Evolutionary conservation across 2,797 vertebrate species (phyloP), one percentile per base, ranked within the genome.

Genomic region (Rhynchonycteris naso): DNA sequence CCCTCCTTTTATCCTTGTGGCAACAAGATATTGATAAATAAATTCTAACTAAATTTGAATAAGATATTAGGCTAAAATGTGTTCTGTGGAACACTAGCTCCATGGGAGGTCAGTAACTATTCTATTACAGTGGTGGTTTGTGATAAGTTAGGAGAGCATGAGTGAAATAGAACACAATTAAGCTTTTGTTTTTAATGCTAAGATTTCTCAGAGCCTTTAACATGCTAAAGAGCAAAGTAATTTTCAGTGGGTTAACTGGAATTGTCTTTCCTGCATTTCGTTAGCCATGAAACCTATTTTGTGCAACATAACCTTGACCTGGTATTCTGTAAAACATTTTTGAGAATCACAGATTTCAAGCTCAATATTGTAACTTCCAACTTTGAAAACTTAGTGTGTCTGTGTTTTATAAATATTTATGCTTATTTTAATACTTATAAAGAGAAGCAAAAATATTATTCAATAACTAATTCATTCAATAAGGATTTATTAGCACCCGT

Each of bases 121-220:
- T 69, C 4, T 65, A 4, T 72, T 79, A 66, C 66, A 69, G 2
- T 21, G 18, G 5, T 47, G 0, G 69, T 95, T 75, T 74, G 24
- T 66, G 15, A 58, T 69, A 72, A 82, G 1, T 24, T 61, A 28
- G 24, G 15, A 19, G 14, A 81, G 71, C 84, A 3, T 50, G 4
- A 90, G 2, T 47, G 63, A 33, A 95, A 65, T 47, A 68, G 38
- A 95, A 69, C 28, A 81, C 81, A 56, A 65, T 89, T 69, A 59
- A 82, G 11, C 7, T 58, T 74, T 72, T 65, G 52, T 83, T 50
- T 58, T 38, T 33, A 63, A 56, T 35, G 56, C 30, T 85, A 89
- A 79, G 18, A 58, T 59, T 68, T 84, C 30, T 79, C 68, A 22
- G 59, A 89, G 1, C 6, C 1, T 59, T 88, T 74, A 74, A 59